Conservation (phyloP, 2,888 invertebrate species). For the Oscheius onirici region DNA sequence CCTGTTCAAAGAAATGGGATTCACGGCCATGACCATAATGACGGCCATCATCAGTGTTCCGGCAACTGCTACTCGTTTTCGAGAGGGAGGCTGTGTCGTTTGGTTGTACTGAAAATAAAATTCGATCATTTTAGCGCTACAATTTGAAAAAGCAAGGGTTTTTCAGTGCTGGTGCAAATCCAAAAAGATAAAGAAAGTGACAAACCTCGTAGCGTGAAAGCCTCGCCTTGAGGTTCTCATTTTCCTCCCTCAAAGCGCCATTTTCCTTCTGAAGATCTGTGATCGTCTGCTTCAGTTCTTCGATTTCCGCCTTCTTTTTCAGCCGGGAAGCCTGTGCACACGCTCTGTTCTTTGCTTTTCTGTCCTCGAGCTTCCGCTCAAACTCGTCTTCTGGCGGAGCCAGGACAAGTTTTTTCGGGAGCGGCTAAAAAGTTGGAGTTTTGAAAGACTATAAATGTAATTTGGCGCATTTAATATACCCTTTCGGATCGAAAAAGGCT, state of each 20-base stretch:
- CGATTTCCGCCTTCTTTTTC: slow-evolving; percentile 49
- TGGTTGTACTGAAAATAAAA: too few relatives aligned
- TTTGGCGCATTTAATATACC: neutral
- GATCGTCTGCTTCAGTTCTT: slow-evolving; percentile 33
- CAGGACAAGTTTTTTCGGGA: neutral
- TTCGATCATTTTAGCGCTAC: neutral
- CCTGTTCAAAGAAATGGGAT: slow-evolving; percentile 13
- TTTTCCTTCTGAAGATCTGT: slow-evolving; percentile 28
- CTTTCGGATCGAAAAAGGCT: neutral
- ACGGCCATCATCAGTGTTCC: slow-evolving; percentile 46
- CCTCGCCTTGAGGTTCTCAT: slow-evolving; percentile 34
- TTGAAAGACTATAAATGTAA: too few relatives aligned
- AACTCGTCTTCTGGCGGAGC: too few relatives aligned
- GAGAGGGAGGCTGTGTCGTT: neutral
- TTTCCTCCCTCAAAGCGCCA: slow-evolving; percentile 35
- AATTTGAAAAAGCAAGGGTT: too few relatives aligned
- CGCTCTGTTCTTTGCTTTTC: slow-evolving; percentile 59
- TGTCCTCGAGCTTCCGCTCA: slow-evolving; percentile 73
- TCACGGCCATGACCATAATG: slow-evolving; percentile 33
- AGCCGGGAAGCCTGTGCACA: slow-evolving; percentile 60
- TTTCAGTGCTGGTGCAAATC: too few relatives aligned
- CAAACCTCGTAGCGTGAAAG: slow-evolving; percentile 35
- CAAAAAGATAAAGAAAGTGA: neutral
- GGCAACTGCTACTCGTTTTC: slow-evolving; percentile 35
- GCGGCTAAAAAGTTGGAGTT: too few relatives aligned